Conservation (phyloP, 2,797 vertebrate species). For the Pangasius larnaudii region DNA sequence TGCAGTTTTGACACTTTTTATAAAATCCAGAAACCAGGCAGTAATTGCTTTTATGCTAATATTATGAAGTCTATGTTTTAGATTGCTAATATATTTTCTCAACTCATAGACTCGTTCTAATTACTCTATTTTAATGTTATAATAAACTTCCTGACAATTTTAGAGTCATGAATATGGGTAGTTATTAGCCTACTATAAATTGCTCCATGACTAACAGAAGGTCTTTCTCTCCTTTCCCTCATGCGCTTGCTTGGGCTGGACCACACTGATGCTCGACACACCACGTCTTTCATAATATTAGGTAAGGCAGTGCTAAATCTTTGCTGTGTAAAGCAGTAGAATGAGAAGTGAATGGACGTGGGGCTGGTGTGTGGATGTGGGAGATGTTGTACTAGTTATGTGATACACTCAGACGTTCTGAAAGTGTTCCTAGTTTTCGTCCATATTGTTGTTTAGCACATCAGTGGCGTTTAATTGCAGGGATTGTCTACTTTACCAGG, state of each 20-base stretch:
- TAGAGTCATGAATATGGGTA: neutral
- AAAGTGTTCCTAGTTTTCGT: neutral
- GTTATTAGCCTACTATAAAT: conserved; percentile 2
- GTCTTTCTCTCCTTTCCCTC: conserved; percentile 22
- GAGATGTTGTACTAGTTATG: neutral
- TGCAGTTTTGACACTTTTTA: conserved; percentile 7
- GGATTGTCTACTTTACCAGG: too few relatives aligned
- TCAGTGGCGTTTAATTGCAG: too few relatives aligned
- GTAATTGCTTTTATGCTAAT: conserved; percentile 25
- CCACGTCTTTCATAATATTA: conserved; percentile 3
- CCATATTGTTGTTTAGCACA: neutral
- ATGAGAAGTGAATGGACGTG: neutral
- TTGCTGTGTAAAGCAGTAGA: neutral
- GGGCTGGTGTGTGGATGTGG: neutral
- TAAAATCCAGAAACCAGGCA: neutral
- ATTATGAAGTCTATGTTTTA: conserved; percentile 3
- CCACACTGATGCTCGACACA: neutral
- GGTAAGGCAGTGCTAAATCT: conserved; percentile 30
- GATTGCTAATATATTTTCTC: conserved; percentile 20
- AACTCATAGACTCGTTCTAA: neutral
- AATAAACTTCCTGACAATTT: conserved; percentile 1
- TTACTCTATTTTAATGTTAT: conserved; percentile 12
- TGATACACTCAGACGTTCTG: neutral
- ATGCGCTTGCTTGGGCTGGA: conserved; percentile 13
- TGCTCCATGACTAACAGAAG: neutral